Base-by-base conservation (phyloP, 2,888 invertebrate genomes). In the Ennomos fuscantarius region DNA sequence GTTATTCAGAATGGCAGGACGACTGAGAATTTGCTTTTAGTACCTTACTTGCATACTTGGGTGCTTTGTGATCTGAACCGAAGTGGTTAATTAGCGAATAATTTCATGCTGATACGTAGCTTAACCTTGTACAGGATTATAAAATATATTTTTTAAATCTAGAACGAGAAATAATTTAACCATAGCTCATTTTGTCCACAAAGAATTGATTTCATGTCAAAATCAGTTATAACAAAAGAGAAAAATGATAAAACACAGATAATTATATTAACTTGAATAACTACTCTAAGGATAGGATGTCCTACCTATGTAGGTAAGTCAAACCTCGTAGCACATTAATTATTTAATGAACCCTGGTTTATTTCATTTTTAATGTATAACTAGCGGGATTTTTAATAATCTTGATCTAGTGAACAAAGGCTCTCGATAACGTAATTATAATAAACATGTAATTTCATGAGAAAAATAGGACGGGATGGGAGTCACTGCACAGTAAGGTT, bases 331-430 rank as follows among this genome's bases (percentile, higher is more conserved):
- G 36, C 36, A 34, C 39, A 49, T 41, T 46, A 24, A 49, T 41
- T 46, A 24, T 11, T 12, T 36, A 36, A 12, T 46, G 46, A 36
- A 46, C 45, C 41, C 33, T 33, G 43, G 12, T 43, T 15, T 40
- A 11, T 24, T 24, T 24, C 6, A 24, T 24, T 24, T 24, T 3
- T 24, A 24, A 24, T 42, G 50, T 36, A 51, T 39, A 52, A 47
- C 47, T 43, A 57, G 39, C 43, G 15, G 37, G 43, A 51, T 46
- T 51, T 51, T 41, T 52, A 52, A 42, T 48, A 52, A 46, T 40
- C 11, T 34, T 32, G 39, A 51, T 39, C 33, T 34, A 41, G 31
- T 42, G 41, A 50, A 51, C 56, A 47, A 52, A 43, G 42, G 42
- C 47, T 47, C 13, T 42, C 47, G 39, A 42, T 48, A 48, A 48